phyloP scores from a whole-genome alignment of 2,113 vertebrate genomes.

The Atherinomorus stipes region DNA sequence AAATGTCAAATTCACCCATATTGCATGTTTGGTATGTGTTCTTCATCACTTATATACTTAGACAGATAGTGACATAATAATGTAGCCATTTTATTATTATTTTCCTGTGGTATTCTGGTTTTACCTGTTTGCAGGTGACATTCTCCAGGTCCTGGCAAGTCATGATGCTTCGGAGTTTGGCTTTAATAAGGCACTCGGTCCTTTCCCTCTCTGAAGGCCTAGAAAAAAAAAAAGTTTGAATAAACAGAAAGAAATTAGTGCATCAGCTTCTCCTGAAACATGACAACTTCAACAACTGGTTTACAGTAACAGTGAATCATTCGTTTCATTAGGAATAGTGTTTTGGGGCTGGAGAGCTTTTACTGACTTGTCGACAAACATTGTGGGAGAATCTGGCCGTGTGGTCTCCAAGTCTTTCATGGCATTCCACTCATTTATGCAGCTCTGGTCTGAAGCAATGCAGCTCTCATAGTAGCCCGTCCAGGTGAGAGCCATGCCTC shows the following conservation, averaged over 20 bases:
- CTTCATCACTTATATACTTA: no score
- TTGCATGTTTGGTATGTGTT: no score
- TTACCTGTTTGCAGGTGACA: slow-evolving; percentile 97
- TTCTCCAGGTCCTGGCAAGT: slow-evolving; percentile 97
- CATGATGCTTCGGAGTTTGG: slow-evolving; percentile 97
- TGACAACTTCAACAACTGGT: not conserved
- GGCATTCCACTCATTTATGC: slow-evolving; percentile 98
- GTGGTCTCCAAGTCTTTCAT: slow-evolving; percentile 97
- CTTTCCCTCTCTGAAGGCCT: slow-evolving; percentile 94
- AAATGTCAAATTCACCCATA: no score
- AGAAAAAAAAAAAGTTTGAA: slow-evolving; percentile 15
- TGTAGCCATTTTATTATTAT: not conserved
- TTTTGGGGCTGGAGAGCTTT: not conserved
- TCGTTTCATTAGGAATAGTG: not conserved
- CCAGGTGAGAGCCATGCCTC: slow-evolving; percentile 94
- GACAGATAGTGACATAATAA: no score
- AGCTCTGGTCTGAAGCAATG: slow-evolving; percentile 95
- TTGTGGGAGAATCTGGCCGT: slow-evolving; percentile 91
- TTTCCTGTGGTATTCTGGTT: not conserved
- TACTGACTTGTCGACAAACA: slow-evolving; percentile 95
- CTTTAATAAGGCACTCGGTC: slow-evolving; percentile 93
- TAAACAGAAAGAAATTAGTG: not conserved
- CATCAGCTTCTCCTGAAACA: not conserved
- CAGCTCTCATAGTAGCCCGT: slow-evolving; percentile 96
- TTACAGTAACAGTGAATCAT: not conserved